A percentile compares a stretch with the other conserved stretches of the same genome.
Conservation (phyloP, 2,888 invertebrate species). For the Diabrotica balteata region DNA sequence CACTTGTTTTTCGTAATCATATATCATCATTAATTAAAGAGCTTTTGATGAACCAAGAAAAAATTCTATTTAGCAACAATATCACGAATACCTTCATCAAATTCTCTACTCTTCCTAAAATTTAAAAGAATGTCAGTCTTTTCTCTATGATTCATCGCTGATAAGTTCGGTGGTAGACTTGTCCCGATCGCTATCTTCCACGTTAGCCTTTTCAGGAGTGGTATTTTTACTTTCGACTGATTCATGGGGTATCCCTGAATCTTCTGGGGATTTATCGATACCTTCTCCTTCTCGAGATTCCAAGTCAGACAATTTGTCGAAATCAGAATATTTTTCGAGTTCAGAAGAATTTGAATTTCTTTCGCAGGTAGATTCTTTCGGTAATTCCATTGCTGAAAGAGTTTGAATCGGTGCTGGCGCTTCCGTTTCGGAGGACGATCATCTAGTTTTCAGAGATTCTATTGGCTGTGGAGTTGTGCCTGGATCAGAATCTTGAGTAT, state of each 20-base stretch:
- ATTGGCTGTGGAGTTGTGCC: slow-evolving; percentile 3
- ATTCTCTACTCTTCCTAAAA: not conserved
- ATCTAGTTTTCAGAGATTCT: slow-evolving; percentile 25
- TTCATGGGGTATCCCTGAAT: not conserved
- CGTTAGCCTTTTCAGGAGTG: not conserved
- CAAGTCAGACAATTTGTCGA: slow-evolving; percentile 44
- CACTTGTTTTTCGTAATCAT: too few relatives aligned
- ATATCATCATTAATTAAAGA: too few relatives aligned
- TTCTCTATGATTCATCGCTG: not conserved
- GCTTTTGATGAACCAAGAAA: not conserved
- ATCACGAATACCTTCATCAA: not conserved
- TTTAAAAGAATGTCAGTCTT: slow-evolving; percentile 13
- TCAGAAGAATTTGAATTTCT: slow-evolving; percentile 25
- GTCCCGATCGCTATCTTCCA: not conserved
- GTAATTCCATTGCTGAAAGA: not conserved
- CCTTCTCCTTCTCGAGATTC: slow-evolving; percentile 28
- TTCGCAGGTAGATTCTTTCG: not conserved
- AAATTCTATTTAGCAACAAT: not conserved
- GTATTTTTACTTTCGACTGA: too few relatives aligned
- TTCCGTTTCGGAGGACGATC: not conserved
- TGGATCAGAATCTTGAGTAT: slow-evolving; percentile 37
- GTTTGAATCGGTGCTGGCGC: not conserved
- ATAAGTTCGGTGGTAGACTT: not conserved
- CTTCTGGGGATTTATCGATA: not conserved
- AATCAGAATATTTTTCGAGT: slow-evolving; percentile 37